Evolutionary conservation across 1,140 invertebrate genomes (phyloP).

Genomic region (Drosophila leontia): DNA sequence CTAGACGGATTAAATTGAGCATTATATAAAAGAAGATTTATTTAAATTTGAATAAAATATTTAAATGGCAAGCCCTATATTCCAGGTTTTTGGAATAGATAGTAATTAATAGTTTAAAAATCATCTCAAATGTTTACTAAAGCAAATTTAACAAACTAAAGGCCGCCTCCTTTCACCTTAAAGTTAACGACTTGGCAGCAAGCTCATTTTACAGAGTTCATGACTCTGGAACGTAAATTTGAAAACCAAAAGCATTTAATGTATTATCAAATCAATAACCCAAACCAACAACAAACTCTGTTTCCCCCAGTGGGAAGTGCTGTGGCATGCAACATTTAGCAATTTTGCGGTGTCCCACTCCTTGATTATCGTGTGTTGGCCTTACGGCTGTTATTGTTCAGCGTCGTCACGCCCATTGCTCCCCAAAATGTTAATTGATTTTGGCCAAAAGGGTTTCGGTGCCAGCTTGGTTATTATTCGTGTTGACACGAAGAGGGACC

Average conservation of each 20-base stretch:
- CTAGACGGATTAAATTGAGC: not conserved
- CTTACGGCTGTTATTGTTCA: conserved; percentile 45
- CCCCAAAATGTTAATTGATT: conserved; percentile 71
- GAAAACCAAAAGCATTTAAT: conserved; percentile 16
- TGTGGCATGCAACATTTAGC: conserved; percentile 56
- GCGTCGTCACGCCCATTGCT: conserved; percentile 40
- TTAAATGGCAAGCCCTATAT: not conserved
- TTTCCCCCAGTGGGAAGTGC: conserved; percentile 23
- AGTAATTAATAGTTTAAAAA: not conserved
- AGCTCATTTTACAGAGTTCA: conserved; percentile 11
- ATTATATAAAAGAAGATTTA: not conserved
- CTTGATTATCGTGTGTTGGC: conserved; percentile 30
- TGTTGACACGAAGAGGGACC: conserved; percentile 18
- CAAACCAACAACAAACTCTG: conserved; percentile 15
- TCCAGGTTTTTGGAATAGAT: too few species aligned
- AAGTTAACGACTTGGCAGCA: not conserved
- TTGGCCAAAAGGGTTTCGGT: conserved; percentile 28
- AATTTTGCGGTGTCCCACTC: conserved; percentile 49
- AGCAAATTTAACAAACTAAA: not conserved
- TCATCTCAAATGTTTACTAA: not conserved
- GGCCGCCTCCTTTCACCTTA: not conserved
- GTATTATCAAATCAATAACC: conserved; percentile 59
- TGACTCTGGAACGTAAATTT: conserved; percentile 13
- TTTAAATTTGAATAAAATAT: not conserved
- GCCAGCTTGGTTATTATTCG: conserved; percentile 27